Evolutionary conservation across 2,797 vertebrate genomes (phyloP), one percentile per base, ranked within the genome.

Genomic region (Rhinogobio ventralis): DNA sequence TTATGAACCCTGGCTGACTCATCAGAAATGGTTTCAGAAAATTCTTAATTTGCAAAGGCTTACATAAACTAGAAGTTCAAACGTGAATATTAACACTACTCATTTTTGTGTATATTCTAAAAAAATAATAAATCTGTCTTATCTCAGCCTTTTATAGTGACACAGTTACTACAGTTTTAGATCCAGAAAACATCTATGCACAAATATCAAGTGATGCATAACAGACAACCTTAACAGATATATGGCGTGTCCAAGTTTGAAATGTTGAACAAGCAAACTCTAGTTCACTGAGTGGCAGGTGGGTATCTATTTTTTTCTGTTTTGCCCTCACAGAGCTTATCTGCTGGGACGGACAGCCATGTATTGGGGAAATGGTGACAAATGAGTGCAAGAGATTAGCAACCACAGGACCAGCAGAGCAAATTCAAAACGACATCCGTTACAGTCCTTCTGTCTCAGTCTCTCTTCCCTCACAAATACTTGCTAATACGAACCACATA

Each of bases 351-450:
- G 85, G 90, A 83, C 92, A 92, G 91, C 92, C 86, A 91, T 90
- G 87, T 91, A 90, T 92, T 94, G 91, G 94, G 95, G 94, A 95
- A 95, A 95, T 94, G 91, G 94, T 90, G 91, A 90, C 93, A 94
- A 95, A 95, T 95, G 95, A 93, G 91, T 55, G 88, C 82, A 90
- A 93, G 82, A 95, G 95, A 96, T 95, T 95, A 95, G 93, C 89
- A 93, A 95, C 95, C 95, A 95, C 94, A 95, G 92, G 91, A 91
- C 89, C 79, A 87, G 89, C 90, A 86, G 89, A 82, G 89, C 88
- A 91, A 89, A 84, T 88, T 92, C 85, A 69, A 88, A 87, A 82
- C 80, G 85, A 87, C 89, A 89, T 93, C 93, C 90, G 93, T 94
- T 95, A 89, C 77, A 85, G 82, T 85, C 85, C 45, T 87, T 72